Conservation (phyloP, 2,888 invertebrate species). For the Cephus pygmeus region DNA sequence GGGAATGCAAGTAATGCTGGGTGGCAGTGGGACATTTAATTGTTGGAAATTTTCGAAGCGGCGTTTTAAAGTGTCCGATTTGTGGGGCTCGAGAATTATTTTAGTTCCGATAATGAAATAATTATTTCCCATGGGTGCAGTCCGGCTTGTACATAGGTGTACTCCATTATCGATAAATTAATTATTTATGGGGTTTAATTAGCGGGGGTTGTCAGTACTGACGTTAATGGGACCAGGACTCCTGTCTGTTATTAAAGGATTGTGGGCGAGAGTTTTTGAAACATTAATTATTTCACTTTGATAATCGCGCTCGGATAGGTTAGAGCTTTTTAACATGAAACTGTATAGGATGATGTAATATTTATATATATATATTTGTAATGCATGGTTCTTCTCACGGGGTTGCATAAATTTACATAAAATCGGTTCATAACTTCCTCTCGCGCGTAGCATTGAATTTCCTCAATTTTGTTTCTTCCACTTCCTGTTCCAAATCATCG, state of each 20-base stretch:
- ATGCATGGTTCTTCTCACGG: too few relatives aligned
- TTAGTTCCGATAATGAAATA: not conserved
- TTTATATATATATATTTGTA: too few relatives aligned
- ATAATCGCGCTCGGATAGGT: not conserved
- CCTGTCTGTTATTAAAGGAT: not conserved
- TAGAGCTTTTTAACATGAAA: not conserved
- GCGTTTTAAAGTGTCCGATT: not conserved
- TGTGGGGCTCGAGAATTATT: not conserved
- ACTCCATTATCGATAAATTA: not conserved
- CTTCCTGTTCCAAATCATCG: slow-evolving; percentile 6
- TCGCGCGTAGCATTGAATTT: not conserved
- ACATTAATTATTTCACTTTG: not conserved
- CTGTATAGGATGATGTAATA: not conserved
- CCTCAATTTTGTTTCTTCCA: slow-evolving; percentile 4
- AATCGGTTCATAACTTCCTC: slow-evolving; percentile 2
- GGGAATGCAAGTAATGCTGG: not conserved
- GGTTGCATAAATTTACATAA: slow-evolving; percentile 48
- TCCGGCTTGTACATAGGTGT: not conserved
- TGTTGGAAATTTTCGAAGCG: not conserved
- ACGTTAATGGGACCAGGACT: not conserved
- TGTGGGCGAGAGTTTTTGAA: not conserved
- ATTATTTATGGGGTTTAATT: not conserved
- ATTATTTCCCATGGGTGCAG: not conserved
- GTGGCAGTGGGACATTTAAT: not conserved
- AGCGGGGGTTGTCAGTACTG: not conserved